A percentile compares a stretch with the other conserved stretches of the same genome.
Evolutionary conservation across 2,888 invertebrate genomes (phyloP).

Genomic region (Bugula neritina): DNA sequence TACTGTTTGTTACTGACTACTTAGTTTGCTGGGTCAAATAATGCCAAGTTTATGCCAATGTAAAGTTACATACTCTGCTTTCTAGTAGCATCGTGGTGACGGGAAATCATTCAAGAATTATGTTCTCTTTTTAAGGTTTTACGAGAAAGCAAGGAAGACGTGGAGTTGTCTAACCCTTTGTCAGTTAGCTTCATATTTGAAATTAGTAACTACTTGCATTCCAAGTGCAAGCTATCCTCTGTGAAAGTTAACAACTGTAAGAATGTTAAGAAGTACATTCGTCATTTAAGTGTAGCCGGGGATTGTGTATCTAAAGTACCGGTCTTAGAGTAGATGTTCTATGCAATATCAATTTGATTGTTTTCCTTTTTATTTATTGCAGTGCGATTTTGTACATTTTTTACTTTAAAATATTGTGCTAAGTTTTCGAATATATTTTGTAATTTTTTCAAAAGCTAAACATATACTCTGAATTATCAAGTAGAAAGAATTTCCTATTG

Average conservation of each 20-base stretch:
- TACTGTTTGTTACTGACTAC: not conserved
- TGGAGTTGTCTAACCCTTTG: not conserved
- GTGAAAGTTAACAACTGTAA: not conserved
- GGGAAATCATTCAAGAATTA: no score
- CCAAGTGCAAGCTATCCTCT: not conserved
- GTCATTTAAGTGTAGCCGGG: constrained; percentile 6
- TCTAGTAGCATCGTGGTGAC: no score
- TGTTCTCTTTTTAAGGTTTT: not conserved
- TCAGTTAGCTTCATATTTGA: not conserved
- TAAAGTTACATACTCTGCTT: no score
- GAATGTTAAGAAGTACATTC: not conserved
- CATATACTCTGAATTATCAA: no score
- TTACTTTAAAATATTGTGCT: no score
- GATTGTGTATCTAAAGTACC: not conserved
- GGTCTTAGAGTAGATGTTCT: not conserved
- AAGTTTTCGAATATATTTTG: no score
- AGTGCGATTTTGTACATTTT: no score
- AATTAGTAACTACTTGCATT: constrained; percentile 20
- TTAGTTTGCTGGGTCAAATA: not conserved
- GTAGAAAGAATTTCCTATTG: no score
- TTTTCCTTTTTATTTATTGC: no score
- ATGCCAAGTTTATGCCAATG: no score
- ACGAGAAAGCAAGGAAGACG: not conserved
- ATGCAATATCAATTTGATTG: no score
- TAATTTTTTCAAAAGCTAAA: no score